phyloP scores from a whole-genome alignment of 1,140 invertebrate species.

The Drosophila takahashii region DNA sequence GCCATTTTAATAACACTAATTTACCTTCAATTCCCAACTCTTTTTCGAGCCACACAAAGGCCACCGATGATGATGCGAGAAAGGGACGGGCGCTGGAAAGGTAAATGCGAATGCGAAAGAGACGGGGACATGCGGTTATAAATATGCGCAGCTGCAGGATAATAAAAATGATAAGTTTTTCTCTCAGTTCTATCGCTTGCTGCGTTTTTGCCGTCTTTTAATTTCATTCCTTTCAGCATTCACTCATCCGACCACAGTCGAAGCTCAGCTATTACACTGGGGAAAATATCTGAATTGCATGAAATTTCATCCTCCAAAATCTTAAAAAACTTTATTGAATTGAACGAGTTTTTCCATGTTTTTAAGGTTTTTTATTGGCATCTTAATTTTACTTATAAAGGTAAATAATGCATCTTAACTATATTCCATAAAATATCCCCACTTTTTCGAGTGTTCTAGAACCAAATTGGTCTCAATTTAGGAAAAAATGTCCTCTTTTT shows the following conservation, averaged over 20 bases:
- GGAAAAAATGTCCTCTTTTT: conserved; percentile 4
- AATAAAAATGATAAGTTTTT: conserved; percentile 72
- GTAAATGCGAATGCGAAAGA: conserved; percentile 5
- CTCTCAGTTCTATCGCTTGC: conserved; percentile 12
- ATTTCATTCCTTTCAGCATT: conserved; percentile 57
- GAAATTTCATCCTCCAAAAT: background rate
- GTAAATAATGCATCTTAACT: no score
- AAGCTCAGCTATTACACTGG: conserved; percentile 27
- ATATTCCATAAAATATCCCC: background rate
- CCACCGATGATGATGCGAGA: conserved; percentile 7
- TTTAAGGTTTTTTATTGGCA: no score
- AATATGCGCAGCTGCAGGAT: conserved; percentile 58
- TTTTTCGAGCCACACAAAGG: conserved; percentile 46
- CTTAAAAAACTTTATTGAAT: no score
- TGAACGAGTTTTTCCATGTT: no score
- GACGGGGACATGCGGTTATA: conserved; percentile 27
- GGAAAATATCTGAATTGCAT: background rate
- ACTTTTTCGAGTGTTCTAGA: background rate
- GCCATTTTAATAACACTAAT: conserved; percentile 82
- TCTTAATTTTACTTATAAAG: no score
- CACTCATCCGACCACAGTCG: conserved; percentile 42
- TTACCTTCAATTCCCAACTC: conserved; percentile 75
- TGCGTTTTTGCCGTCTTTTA: conserved; percentile 42
- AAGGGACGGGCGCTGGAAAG: background rate
- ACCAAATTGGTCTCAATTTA: background rate